Conservation (phyloP, 1,140 invertebrate species). For the Brachionus angularis region DNA sequence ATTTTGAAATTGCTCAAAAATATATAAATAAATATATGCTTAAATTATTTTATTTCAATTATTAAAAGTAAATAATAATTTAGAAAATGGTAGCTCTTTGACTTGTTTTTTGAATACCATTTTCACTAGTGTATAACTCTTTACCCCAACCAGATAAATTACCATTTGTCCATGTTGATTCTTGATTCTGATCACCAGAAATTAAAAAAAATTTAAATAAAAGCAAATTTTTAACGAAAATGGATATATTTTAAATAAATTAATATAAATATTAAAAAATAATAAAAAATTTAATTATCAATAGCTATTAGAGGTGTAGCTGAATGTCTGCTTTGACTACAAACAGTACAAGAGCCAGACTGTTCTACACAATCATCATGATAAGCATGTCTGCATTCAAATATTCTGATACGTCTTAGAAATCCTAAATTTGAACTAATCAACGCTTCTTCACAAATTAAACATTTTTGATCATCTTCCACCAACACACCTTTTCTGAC, state of each 20-base stretch:
- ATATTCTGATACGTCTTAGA: constrained; percentile 70
- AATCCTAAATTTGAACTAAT: constrained; percentile 59
- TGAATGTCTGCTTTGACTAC: constrained; percentile 32
- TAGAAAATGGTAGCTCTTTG: neutral
- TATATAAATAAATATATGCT: neutral
- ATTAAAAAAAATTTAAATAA: no score
- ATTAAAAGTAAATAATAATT: neutral
- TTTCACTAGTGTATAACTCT: neutral
- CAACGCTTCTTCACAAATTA: constrained; percentile 46
- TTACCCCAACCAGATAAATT: constrained; percentile 29
- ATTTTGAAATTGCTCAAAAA: neutral
- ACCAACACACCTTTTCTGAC: constrained; percentile 67
- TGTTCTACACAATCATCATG: constrained; percentile 72
- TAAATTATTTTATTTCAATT: no score
- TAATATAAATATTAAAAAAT: neutral
- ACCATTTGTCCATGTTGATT: constrained; percentile 13
- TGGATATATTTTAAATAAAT: neutral
- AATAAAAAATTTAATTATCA: neutral
- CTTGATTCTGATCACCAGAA: constrained; percentile 6
- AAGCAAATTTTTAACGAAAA: no score
- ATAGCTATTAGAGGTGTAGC: neutral
- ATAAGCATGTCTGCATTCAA: constrained; percentile 82
- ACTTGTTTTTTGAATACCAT: constrained; percentile 17
- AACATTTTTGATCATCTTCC: constrained; percentile 26
- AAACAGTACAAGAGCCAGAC: neutral